Base-by-base conservation (phyloP, 2,888 invertebrate species). In the Aricia artaxerxes region DNA sequence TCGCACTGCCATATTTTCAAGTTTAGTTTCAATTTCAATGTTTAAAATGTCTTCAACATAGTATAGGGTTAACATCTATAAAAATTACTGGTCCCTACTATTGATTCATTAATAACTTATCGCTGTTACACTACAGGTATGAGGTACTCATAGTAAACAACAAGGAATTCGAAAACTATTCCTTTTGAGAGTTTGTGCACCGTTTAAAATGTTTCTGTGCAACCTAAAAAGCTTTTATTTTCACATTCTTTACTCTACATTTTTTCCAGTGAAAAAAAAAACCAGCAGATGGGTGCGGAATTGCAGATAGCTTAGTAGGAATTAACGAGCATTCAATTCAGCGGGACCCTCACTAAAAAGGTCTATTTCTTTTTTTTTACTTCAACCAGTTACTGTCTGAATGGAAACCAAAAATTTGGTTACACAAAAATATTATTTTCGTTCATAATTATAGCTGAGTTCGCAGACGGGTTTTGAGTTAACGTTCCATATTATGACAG, bases 291-390 rank as follows among this genome's bases (percentile, higher is more conserved):
- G 69, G 69, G 35, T 69, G 69, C 69, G 35, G 69, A 69, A 38
- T 38, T 5, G 69, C 35, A 69, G 69, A 69, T 69, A 69, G 69
- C 69, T 69, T 16, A 69, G 69, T 69, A 38, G 35, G 69, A 69
- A 69, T 69, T 35, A 69, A 69, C 69, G 69, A 69, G 69, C 35
- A 69, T 69, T 69, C 35, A 69, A 69, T 69, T 69, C 69, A 35
- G 69, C 4, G 69, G 69, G 38, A 38, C 38, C 69, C 69, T 69
- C 35, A 69, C 69, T 38, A 69, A 69, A 69, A 69, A 35, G 35
- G 35, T 69, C 11, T 38, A 35, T 69, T 69, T 69, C 69, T 69
- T 69, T 69, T 60, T 60, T 40, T 69, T 69, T 69, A 69, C 13
- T 69, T 1, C 16, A 38, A 38, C 69, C 69, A 69, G 69, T 69